Base-by-base conservation (phyloP, 2,113 vertebrate species). In the Ciconia boyciana region DNA sequence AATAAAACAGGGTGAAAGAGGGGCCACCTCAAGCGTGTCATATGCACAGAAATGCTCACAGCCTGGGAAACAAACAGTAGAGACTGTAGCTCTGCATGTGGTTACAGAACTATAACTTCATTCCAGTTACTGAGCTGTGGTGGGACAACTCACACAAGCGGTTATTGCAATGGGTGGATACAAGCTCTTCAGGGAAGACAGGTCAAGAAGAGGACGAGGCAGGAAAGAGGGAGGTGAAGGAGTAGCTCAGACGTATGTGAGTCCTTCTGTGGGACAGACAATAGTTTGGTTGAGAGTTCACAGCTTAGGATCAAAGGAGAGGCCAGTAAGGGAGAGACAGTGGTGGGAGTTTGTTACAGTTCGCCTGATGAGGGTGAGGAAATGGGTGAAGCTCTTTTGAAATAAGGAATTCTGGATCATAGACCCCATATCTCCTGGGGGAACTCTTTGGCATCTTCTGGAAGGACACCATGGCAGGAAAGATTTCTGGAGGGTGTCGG, bases 361-460 rank as follows among this genome's bases (percentile, higher is more conserved):
- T 58, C 39, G 39, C 31, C 21, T 28, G 26, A 78, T 44, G 68
- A 41, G 10, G 21, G 20, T 41, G 18, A 72, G 11, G 39, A 71
- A 18, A 54, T 44, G 7, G 18, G 29, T 32, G 9, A 76, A 68
- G 10, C 4, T 65, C 10, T 66, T 87, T 79, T 31, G 6, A 51
- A 70, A 66, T 26, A 36, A 46, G 21, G 16, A 90, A 76, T 66
- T 62, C 29, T 72, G 21, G 16, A 48, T 68, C 22, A 76, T 13
- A 80, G 26, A 51, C 3, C 2, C 12, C 6, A 66, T 0, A 39
- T 80, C 10, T 70, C 34, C 62, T 16, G 13, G 13, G 4, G 1
- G 6, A 70, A 19, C 11, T 51, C 11, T 83, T 21, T 34, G 61
- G 3, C 7, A 52, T 76, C 43, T 83, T 84, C 18, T 77, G 34